phyloP scores from a whole-genome alignment of 1,140 invertebrate genomes.

The Anastatus disparis region DNA sequence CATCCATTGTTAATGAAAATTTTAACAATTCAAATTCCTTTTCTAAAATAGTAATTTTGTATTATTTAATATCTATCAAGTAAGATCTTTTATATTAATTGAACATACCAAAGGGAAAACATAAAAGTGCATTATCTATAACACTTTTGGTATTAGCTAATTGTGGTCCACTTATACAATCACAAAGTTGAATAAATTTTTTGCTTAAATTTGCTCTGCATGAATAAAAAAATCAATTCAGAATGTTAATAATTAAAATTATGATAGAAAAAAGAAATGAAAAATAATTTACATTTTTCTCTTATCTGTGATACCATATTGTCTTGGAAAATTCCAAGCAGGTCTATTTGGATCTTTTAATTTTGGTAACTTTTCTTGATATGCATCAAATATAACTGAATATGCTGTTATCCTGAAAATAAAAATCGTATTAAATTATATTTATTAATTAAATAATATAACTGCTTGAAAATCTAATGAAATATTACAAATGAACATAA shows the following conservation, averaged over 20 bases:
- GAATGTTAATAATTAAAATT: constrained; percentile 6
- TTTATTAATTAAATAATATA: neutral
- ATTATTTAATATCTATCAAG: neutral
- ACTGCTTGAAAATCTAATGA: too few relatives aligned
- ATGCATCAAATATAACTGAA: constrained; percentile 81
- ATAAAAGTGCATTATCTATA: constrained; percentile 68
- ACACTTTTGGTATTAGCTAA: constrained; percentile 68
- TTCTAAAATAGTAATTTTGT: constrained; percentile 50
- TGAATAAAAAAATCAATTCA: constrained; percentile 40
- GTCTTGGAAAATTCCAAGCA: constrained; percentile 76
- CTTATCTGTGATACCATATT: constrained; percentile 77
- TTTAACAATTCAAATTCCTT: constrained; percentile 74
- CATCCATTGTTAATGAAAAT: constrained; percentile 73
- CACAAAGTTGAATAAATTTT: constrained; percentile 78
- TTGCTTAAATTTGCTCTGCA: constrained; percentile 76
- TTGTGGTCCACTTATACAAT: constrained; percentile 69
- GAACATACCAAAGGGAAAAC: constrained; percentile 52
- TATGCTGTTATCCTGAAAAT: constrained; percentile 71
- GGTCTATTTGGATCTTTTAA: constrained; percentile 75
- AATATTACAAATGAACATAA: neutral
- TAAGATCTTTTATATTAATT: neutral
- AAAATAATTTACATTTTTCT: constrained; percentile 75
- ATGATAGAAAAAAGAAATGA: too few relatives aligned
- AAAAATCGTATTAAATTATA: neutral
- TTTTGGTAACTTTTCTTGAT: constrained; percentile 81